A percentile compares a stretch with the other conserved stretches of the same genome.
phyloP scores from a whole-genome alignment of 2,888 invertebrate genomes.

The Lydus trimaculatus region DNA sequence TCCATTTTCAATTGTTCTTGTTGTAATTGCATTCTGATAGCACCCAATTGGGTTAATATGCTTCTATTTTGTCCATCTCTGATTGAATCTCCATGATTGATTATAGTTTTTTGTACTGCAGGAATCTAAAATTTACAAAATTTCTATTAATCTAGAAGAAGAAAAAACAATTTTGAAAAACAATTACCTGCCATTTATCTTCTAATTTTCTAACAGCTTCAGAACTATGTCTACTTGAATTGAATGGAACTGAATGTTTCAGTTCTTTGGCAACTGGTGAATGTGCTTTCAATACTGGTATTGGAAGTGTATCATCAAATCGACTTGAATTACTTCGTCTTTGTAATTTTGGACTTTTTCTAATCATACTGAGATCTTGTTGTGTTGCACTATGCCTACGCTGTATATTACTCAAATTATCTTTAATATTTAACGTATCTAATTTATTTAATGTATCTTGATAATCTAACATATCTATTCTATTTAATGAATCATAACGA shows the following conservation, averaged over 20 bases:
- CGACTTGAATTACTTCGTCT: slow-evolving; percentile 65
- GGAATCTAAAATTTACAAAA: slow-evolving; percentile 62
- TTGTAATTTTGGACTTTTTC: slow-evolving; percentile 63
- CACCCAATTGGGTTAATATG: slow-evolving; percentile 73
- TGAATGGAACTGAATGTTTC: slow-evolving; percentile 57
- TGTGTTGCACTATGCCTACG: slow-evolving; percentile 65
- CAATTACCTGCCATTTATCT: slow-evolving; percentile 63
- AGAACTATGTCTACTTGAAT: slow-evolving; percentile 50
- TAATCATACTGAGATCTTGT: slow-evolving; percentile 64
- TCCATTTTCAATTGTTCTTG: slow-evolving; percentile 70
- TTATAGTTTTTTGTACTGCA: slow-evolving; percentile 69
- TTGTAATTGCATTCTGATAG: slow-evolving; percentile 72
- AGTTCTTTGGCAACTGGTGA: slow-evolving; percentile 60
- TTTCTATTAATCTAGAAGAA: neutral
- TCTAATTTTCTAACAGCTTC: slow-evolving; percentile 58
- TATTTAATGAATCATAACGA: slow-evolving; percentile 60
- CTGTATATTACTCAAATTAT: slow-evolving; percentile 58
- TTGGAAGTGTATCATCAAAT: slow-evolving; percentile 66
- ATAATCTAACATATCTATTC: slow-evolving; percentile 62
- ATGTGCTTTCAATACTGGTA: slow-evolving; percentile 68
- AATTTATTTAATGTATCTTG: slow-evolving; percentile 62
- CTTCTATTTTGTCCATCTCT: slow-evolving; percentile 62
- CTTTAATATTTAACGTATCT: slow-evolving; percentile 65
- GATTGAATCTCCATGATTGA: slow-evolving; percentile 58
- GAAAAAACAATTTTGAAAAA: slow-evolving; percentile 7